A percentile compares a stretch with the other conserved stretches of the same genome.
Evolutionary conservation across 1,140 invertebrate species (phyloP).

Genomic region (Onthophagus taurus): DNA sequence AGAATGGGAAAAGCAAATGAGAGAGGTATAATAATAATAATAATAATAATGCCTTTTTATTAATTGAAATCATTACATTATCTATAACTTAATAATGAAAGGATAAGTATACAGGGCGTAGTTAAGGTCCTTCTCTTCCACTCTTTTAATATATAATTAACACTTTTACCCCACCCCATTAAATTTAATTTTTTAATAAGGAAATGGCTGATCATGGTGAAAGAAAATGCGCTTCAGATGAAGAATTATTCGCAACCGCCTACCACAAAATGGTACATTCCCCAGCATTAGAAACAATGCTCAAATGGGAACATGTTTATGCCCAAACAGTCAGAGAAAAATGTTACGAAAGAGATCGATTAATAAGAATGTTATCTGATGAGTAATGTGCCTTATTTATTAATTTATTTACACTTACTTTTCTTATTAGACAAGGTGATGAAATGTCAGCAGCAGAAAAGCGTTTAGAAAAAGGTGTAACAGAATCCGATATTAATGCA

Average conservation of each 20-base stretch:
- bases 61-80: neutral
- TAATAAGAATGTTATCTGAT: slow-evolving; percentile 47
- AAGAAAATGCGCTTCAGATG: slow-evolving; percentile 60
- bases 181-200: slow-evolving; percentile 41
- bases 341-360: slow-evolving; percentile 54
- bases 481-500: slow-evolving; percentile 66
- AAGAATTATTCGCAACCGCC: slow-evolving; percentile 70
- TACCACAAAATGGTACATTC: slow-evolving; percentile 75
- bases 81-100: too few relatives aligned
- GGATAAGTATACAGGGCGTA: too few relatives aligned
- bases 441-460: slow-evolving; percentile 71
- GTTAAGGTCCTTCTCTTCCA: neutral
- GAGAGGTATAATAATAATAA: slow-evolving; percentile 40
- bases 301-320: slow-evolving; percentile 70
- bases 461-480: slow-evolving; percentile 52
- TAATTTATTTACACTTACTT: slow-evolving; percentile 17
- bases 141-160: neutral
- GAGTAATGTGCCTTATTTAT: slow-evolving; percentile 41
- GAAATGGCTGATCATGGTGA: slow-evolving; percentile 58
- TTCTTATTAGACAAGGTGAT: slow-evolving; percentile 49
- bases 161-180: neutral
- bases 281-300: slow-evolving; percentile 67
- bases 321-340: slow-evolving; percentile 59
- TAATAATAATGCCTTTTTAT: neutral
- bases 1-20: slow-evolving; percentile 59